A percentile compares a stretch with the other conserved stretches of the same genome.
Conservation (phyloP, 2,113 vertebrate genomes). For the Erythrocercus mccallii region DNA sequence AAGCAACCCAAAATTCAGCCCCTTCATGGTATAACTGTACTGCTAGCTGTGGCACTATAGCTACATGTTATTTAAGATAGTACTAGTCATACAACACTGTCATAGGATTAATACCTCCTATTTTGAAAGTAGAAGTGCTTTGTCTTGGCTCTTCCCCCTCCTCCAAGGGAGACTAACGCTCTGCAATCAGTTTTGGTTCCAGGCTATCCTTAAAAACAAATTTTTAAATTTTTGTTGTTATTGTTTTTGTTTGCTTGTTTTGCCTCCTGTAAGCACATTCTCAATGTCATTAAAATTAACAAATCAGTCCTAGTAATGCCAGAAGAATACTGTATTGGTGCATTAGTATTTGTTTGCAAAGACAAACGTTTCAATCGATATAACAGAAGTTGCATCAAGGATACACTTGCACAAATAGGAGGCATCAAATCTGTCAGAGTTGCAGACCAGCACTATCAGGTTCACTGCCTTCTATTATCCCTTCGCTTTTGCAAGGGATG, state of each 20-base stretch:
- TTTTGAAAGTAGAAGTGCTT: slow-evolving; percentile 7
- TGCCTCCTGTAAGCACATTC: neutral
- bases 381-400: neutral
- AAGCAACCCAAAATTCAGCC: neutral
- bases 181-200: neutral
- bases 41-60: neutral
- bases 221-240: neutral
- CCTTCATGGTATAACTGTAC: neutral
- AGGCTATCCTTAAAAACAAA: neutral
- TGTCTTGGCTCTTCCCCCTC: neutral
- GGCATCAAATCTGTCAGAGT: neutral
- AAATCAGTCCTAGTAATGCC: neutral
- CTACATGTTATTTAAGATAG: neutral
- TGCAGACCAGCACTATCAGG: neutral
- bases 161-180: neutral
- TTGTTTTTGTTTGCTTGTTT: neutral
- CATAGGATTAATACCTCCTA: neutral
- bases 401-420: neutral
- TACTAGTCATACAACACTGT: neutral
- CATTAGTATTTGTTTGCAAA: neutral
- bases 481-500: neutral
- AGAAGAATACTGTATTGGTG: neutral
- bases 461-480: neutral
- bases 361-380: neutral
- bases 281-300: neutral